A percentile compares a stretch with the other conserved stretches of the same genome.
Conservation (phyloP, 2,888 invertebrate genomes). For the Desoria tigrina region DNA sequence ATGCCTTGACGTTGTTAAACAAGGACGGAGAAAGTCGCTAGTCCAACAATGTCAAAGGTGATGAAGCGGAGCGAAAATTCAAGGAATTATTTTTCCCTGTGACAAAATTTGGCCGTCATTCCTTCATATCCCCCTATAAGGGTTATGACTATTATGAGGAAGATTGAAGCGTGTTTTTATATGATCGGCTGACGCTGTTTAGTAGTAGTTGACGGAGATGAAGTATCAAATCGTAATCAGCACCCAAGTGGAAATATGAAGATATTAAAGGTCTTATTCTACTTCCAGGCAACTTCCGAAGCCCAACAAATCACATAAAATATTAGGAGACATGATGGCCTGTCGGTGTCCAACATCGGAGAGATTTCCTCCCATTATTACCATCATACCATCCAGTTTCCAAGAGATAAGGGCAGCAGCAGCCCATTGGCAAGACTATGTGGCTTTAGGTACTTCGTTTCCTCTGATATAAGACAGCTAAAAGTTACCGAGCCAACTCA, state of each 20-base stretch:
- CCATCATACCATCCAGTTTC: background rate
- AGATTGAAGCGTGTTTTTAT: too few relatives aligned
- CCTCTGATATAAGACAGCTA: too few relatives aligned
- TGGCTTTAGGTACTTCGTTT: too few relatives aligned
- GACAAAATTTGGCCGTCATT: background rate
- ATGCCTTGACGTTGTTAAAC: too few relatives aligned
- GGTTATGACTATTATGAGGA: too few relatives aligned
- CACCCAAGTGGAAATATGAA: conserved; percentile 16
- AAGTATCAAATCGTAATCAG: conserved; percentile 11
- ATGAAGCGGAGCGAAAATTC: background rate
- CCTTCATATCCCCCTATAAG: background rate
- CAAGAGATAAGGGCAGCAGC: too few relatives aligned
- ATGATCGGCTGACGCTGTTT: too few relatives aligned
- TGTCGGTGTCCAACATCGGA: conserved; percentile 1
- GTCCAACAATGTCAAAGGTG: background rate
- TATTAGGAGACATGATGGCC: conserved; percentile 6
- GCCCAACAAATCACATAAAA: conserved; percentile 8
- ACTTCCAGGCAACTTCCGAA: background rate
- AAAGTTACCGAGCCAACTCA: too few relatives aligned
- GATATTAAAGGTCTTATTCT: conserved; percentile 2
- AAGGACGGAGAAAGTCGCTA: too few relatives aligned
- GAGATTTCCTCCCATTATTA: background rate
- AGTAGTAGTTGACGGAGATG: background rate
- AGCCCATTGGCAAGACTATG: too few relatives aligned
- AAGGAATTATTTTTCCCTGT: background rate